Percentiles rank a stretch among this genome's conserved stretches.
Conservation (phyloP, 2,113 vertebrate genomes). For the Campylomormyrus tamandua region DNA sequence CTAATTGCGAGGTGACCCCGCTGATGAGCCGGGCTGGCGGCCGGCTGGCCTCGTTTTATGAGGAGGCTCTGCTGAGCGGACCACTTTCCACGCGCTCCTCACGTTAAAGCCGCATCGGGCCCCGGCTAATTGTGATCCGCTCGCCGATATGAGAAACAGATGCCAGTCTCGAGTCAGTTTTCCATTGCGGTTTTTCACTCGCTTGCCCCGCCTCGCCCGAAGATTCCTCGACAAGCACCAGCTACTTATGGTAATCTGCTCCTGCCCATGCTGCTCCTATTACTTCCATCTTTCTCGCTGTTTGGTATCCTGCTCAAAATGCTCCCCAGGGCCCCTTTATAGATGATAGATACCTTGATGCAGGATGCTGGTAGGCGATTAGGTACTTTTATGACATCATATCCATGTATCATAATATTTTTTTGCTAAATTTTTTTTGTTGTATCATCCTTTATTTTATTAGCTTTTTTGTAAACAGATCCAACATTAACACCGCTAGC, state of each 20-base stretch:
- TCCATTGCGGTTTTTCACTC: conserved; percentile 57
- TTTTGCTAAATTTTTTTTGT: neutral
- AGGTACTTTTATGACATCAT: neutral
- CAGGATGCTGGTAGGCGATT: conserved; percentile 24
- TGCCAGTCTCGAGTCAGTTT: conserved; percentile 64
- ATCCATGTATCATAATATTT: neutral
- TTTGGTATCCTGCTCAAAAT: conserved; percentile 40
- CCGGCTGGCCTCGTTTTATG: neutral
- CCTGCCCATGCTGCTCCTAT: conserved; percentile 58
- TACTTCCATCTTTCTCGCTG: conserved; percentile 40
- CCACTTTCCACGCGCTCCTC: conserved; percentile 15
- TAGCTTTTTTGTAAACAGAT: neutral
- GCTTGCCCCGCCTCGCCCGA: conserved; percentile 54
- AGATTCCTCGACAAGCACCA: conserved; percentile 54
- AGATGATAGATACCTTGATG: conserved; percentile 46
- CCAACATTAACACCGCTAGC: neutral
- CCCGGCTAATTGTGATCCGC: conserved; percentile 58
- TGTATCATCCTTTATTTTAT: neutral
- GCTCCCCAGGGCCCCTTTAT: conserved; percentile 34
- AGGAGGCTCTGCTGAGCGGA: conserved; percentile 9
- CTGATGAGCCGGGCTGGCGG: neutral
- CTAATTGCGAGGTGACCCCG: neutral
- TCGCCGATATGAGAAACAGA: conserved; percentile 61
- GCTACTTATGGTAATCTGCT: conserved; percentile 56
- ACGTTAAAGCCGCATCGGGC: conserved; percentile 52